Conservation (phyloP, 2,113 vertebrate genomes). For the Carassius carassius region DNA sequence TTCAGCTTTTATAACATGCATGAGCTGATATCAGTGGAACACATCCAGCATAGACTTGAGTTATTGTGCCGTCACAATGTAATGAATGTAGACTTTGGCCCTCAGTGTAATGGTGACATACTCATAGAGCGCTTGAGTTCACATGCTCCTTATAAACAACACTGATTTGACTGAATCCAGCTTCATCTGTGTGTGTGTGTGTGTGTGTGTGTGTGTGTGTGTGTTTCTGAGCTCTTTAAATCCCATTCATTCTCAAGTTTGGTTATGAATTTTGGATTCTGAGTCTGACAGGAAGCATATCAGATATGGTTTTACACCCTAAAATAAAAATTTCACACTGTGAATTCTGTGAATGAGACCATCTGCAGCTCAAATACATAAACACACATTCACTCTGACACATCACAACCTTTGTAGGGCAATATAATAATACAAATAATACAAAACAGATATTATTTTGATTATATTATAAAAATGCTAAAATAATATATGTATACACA, state of each 20-base stretch:
- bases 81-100: not conserved
- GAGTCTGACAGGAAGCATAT: not conserved
- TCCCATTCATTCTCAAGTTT: not conserved
- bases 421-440: not conserved
- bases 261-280: not conserved
- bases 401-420: not conserved
- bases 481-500: too few relatives aligned
- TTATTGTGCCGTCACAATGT: not conserved
- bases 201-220: not conserved
- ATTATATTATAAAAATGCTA: too few relatives aligned
- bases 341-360: not conserved
- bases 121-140: not conserved
- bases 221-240: not conserved
- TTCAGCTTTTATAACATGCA: not conserved
- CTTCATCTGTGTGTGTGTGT: not conserved
- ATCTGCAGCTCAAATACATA: not conserved
- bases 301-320: not conserved
- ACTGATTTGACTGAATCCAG: not conserved
- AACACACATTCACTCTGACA: not conserved
- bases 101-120: not conserved
- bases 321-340: not conserved
- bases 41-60: not conserved
- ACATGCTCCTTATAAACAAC: not conserved
- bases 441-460: too few relatives aligned
- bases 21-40: not conserved